A percentile compares a stretch with the other conserved stretches of the same genome.
These are phyloP conservation scores for Tetraodon nigroviridis DNA, from an alignment of 2,113 vertebrate species.

Conservation along the genomic window DNA sequence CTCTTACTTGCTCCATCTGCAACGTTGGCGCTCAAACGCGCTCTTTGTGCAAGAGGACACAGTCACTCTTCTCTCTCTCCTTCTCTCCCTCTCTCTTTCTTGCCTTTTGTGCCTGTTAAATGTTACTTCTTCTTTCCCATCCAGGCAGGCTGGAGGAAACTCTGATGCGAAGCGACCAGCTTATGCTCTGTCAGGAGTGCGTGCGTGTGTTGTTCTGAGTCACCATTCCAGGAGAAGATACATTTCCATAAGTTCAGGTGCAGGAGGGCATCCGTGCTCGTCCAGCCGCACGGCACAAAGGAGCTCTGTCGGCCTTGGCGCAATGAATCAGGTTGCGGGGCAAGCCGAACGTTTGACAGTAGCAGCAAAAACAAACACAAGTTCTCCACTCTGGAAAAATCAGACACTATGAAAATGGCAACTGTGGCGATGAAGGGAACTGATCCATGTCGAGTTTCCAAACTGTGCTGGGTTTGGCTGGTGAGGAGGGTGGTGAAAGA, in stretches of 20 bases:
- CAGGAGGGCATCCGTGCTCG: neutral
- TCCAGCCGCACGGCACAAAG: constrained; percentile 49
- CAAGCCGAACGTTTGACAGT: constrained; percentile 60
- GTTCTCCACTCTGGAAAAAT: constrained; percentile 66
- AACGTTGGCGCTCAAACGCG: constrained; percentile 46
- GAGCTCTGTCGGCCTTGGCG: constrained; percentile 49
- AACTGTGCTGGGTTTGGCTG: constrained; percentile 56
- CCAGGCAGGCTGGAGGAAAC: constrained; percentile 44
- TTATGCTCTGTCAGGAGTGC: constrained; percentile 33
- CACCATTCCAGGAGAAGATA: constrained; percentile 13
- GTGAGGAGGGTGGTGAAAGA: constrained; percentile 48
- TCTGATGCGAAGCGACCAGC: constrained; percentile 49
- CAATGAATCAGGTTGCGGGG: constrained; percentile 49
- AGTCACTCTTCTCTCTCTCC: constrained; percentile 26
- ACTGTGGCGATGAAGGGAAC: constrained; percentile 64
- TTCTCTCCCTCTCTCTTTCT: constrained; percentile 23
- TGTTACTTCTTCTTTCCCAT: constrained; percentile 53
- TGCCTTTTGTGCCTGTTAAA: constrained; percentile 50
- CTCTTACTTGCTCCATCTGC: constrained; percentile 64
- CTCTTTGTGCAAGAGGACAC: constrained; percentile 57
- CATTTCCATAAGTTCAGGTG: constrained; percentile 19
- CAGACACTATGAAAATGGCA: constrained; percentile 62
- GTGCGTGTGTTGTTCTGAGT: constrained; percentile 20
- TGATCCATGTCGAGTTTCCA: constrained; percentile 65
- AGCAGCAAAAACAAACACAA: constrained; percentile 66